Conservation (phyloP, 2,113 vertebrate genomes). For the Salvelinus namaycush region DNA sequence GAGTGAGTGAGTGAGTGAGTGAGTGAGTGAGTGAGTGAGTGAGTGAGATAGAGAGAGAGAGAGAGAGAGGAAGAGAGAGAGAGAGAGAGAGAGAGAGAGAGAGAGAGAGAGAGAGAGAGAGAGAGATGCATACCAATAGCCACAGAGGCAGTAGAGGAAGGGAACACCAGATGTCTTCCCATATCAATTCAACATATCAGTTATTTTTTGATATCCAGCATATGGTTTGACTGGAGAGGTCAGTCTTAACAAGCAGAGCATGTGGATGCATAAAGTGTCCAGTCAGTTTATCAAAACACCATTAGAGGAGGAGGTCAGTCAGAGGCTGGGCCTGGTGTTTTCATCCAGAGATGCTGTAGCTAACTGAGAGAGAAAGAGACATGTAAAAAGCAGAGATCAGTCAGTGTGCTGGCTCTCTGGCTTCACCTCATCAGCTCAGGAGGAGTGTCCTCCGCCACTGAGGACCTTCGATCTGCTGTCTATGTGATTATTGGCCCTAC, state of each 20-base stretch:
- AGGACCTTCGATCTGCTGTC: slow-evolving; percentile 2
- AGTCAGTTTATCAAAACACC: slow-evolving; percentile 10
- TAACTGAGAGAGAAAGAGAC: neutral
- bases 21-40: no score
- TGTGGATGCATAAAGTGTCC: slow-evolving; percentile 40
- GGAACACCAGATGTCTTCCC: slow-evolving; percentile 26
- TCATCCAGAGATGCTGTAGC: no score
- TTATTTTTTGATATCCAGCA: slow-evolving; percentile 18
- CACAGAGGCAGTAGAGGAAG: slow-evolving; percentile 2
- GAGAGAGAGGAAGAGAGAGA: no score
- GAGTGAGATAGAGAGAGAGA: neutral
- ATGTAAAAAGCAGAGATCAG: neutral
- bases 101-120: no score
- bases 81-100: no score
- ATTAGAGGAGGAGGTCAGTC: neutral
- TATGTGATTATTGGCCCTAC: slow-evolving; percentile 38
- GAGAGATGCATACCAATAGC: slow-evolving; percentile 20
- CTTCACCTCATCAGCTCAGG: slow-evolving; percentile 35
- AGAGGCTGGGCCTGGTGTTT: no score
- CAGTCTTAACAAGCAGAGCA: slow-evolving; percentile 38
- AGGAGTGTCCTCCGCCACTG: slow-evolving; percentile 11
- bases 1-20: no score
- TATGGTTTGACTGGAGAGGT: slow-evolving; percentile 44
- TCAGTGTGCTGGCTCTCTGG: slow-evolving; percentile 10
- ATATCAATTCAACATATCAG: slow-evolving; percentile 10